Percentiles rank a stretch among this genome's conserved stretches.
Conservation (phyloP, 2,113 vertebrate species). For the Alexandromys fortis region DNA sequence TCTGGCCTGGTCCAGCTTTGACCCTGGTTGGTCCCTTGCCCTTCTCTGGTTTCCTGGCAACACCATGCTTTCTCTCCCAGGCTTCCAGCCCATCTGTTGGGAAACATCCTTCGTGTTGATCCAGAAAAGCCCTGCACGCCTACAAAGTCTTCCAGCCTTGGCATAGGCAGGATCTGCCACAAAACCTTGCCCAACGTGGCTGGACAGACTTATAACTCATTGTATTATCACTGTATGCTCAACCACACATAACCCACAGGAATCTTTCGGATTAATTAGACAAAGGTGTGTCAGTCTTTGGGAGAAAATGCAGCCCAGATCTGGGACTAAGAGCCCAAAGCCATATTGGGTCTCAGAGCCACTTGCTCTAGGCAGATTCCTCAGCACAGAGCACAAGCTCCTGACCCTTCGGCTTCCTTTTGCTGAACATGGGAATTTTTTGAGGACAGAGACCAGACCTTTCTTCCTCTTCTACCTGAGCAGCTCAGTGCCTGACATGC, state of each 20-base stretch:
- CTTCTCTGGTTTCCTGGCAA: slow-evolving; percentile 26
- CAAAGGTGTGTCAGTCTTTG: not conserved
- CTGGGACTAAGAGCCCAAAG: not conserved
- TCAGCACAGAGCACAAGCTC: not conserved
- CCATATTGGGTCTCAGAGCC: not conserved
- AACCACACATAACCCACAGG: not conserved
- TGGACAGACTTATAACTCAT: not conserved
- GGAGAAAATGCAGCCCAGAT: not conserved
- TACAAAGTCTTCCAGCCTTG: not conserved
- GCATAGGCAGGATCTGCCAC: not conserved
- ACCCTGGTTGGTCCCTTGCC: not conserved
- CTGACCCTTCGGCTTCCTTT: not conserved
- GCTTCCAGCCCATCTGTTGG: not conserved
- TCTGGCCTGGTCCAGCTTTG: not conserved
- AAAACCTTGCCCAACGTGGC: not conserved
- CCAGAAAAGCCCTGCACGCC: slow-evolving; percentile 13
- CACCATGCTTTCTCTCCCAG: slow-evolving; percentile 21
- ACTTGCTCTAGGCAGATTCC: not conserved
- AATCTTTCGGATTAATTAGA: slow-evolving; percentile 3
- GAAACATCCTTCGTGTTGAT: slow-evolving; percentile 22
- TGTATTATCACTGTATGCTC: not conserved
- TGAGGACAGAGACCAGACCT: not conserved
- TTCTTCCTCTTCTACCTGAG: not conserved
- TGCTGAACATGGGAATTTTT: not conserved
- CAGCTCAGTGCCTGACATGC: not conserved